Percentiles rank a stretch among this genome's conserved stretches.
phyloP scores from a whole-genome alignment of 2,113 vertebrate species.

The human (Homo sapiens) region DNA sequence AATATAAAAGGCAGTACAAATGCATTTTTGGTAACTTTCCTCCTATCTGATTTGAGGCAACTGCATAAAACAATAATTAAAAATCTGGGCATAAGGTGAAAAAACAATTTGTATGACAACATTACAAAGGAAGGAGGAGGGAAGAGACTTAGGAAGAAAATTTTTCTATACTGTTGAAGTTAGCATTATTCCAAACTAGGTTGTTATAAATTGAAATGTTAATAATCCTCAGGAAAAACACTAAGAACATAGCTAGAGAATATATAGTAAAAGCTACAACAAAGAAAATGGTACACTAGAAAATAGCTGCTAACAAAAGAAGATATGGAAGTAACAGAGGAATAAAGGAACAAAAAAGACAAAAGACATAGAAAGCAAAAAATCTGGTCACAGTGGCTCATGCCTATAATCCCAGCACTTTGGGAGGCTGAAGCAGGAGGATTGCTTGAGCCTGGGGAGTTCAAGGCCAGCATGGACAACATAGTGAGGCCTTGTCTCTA shows the following conservation, averaged over 20 bases:
- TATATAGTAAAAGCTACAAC: not conserved
- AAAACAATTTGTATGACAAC: not conserved
- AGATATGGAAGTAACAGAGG: not conserved
- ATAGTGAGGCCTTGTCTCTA: too few relatives aligned
- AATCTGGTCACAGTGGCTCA: too few relatives aligned
- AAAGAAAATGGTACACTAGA: not conserved
- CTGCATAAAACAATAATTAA: not conserved
- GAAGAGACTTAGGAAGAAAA: not conserved
- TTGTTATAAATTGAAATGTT: not conserved
- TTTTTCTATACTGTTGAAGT: not conserved
- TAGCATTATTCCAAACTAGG: not conserved
- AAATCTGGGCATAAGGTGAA: not conserved
- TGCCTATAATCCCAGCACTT: too few relatives aligned
- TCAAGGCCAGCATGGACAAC: too few relatives aligned
- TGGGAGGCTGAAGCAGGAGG: too few relatives aligned
- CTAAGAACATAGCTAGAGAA: conserved; percentile 26
- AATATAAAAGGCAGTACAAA: not conserved
- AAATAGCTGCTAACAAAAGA: not conserved
- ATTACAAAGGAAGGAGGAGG: not conserved
- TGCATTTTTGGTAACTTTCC: not conserved
- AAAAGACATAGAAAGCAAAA: not conserved
- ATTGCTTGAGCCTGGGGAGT: too few relatives aligned
- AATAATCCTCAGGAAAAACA: conserved; percentile 1
- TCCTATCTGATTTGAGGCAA: not conserved
- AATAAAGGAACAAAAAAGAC: not conserved